A percentile compares a stretch with the other conserved stretches of the same genome.
Evolutionary conservation across 2,888 invertebrate species (phyloP).

Genomic region (Dryobotodes eremita): DNA sequence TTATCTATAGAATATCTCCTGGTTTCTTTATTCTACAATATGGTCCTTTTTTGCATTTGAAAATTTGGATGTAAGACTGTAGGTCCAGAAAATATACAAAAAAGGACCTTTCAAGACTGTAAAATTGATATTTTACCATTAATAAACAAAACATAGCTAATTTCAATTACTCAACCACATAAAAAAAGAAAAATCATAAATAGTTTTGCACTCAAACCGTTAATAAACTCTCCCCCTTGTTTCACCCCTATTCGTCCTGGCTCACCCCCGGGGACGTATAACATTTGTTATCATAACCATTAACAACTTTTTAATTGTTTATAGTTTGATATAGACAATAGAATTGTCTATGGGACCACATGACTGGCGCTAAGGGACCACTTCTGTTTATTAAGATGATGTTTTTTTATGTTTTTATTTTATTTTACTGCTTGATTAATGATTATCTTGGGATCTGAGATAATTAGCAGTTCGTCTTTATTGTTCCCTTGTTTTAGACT

Average conservation of each 20-base stretch:
- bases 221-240: conserved; percentile 32
- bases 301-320: conserved; percentile 67
- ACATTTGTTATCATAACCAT: conserved; percentile 62
- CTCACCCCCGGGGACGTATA: conserved; percentile 48
- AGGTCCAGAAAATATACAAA: not conserved
- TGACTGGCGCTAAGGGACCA: conserved; percentile 47
- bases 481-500: not conserved
- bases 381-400: conserved; percentile 39
- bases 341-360: conserved; percentile 38
- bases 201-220: conserved; percentile 27
- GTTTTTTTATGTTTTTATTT: conserved; percentile 36
- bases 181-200: conserved; percentile 15
- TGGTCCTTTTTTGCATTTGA: too few relatives aligned
- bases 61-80: too few relatives aligned
- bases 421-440: conserved; percentile 32
- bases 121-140: not conserved
- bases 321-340: conserved; percentile 54
- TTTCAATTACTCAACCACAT: conserved; percentile 30
- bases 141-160: not conserved
- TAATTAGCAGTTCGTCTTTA: conserved; percentile 24
- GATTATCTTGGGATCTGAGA: conserved; percentile 27
- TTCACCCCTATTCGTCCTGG: conserved; percentile 9
- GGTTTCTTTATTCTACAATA: too few relatives aligned
- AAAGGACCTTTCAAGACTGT: not conserved
- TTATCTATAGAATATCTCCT: too few relatives aligned